Conservation (phyloP, 2,888 invertebrate species). For the Caenorhabditis imperialis region DNA sequence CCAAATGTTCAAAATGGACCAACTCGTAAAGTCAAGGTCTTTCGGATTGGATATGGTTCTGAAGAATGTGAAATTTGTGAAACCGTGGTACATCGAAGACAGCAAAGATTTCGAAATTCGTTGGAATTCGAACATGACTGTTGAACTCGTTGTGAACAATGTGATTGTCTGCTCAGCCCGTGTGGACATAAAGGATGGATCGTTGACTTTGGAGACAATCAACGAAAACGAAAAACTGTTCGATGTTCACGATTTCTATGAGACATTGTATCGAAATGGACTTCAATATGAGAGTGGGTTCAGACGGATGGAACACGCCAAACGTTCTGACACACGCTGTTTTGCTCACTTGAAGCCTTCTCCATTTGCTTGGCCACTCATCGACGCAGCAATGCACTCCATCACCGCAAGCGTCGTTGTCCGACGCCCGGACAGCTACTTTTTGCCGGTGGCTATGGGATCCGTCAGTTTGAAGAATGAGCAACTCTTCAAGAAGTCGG, state of each 20-base stretch:
- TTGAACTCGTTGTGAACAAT: conserved; percentile 27
- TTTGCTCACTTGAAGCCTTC: conserved; percentile 44
- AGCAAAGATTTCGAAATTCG: conserved; percentile 29
- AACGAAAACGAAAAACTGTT: conserved; percentile 21
- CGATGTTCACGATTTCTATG: conserved; percentile 59
- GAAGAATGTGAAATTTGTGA: conserved; percentile 50
- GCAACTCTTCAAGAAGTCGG: conserved; percentile 3
- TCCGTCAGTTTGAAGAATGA: conserved; percentile 22
- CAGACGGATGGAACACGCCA: conserved; percentile 36
- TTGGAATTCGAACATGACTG: conserved; percentile 45
- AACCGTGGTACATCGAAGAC: conserved; percentile 49
- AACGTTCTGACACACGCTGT: conserved; percentile 37
- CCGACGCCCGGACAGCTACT: conserved; percentile 48
- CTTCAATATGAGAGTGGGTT: conserved; percentile 62
- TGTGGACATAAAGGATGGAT: conserved; percentile 19
- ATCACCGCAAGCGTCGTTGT: conserved; percentile 49
- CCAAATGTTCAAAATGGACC: conserved; percentile 59
- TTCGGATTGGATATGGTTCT: conserved; percentile 11
- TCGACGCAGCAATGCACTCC: conserved; percentile 60
- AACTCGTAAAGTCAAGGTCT: conserved; percentile 19
- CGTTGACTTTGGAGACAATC: neutral
- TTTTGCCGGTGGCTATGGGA: conserved; percentile 57
- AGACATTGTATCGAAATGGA: conserved; percentile 56
- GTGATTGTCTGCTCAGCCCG: conserved; percentile 26
- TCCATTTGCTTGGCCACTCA: conserved; percentile 53